Evolutionary conservation across 2,113 vertebrate genomes (phyloP), one percentile per base, ranked within the genome.

Genomic region (Percina caprodes): DNA sequence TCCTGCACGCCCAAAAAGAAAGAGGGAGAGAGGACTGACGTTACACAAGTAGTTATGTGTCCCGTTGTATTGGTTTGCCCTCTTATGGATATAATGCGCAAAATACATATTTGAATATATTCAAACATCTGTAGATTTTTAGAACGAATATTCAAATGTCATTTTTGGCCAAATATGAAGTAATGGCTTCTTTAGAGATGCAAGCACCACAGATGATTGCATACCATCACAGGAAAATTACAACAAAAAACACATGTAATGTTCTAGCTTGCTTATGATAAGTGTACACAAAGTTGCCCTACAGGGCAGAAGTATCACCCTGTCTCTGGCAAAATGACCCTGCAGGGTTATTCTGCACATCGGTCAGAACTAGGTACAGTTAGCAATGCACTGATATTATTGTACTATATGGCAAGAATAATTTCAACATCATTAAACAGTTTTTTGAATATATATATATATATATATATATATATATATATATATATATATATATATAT

Each of bases 341-440:
- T 46, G 30, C 46, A 67, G 62, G 45, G 70, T 60, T 30, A 52
- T 21, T 39, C 51, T 49, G 45, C 63, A 48, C 59, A 66, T 65
- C 51, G 69, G 62, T 51, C 70, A 74, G 55, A 21, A 51, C 30
- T 5, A 21, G 11, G n/a, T 46, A 14, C 16, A 59, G 42, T 51
- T n/a, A 46, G 24, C 46, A 68, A 11, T 58, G 7, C 9, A 58
- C 2, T 21, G 7, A 73, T 35, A 33, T 45, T 16, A 80, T 23
- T 59, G 33, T 42, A 33, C 12, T 16, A 24, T 6, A 52, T 5
- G 18, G 21, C 14, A 63, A 49, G 7, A 56, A 39, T 3, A 35
- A 56, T 46, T 45, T 9, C 3, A 33, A 21, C 12, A 16, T 77
- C 14, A 51, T 15, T 68, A 7, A n/a, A 26, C 18, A 9, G 10